These are phyloP conservation scores for Perca fluviatilis DNA, from an alignment of 2,113 vertebrate genomes.

Conservation along the genomic window DNA sequence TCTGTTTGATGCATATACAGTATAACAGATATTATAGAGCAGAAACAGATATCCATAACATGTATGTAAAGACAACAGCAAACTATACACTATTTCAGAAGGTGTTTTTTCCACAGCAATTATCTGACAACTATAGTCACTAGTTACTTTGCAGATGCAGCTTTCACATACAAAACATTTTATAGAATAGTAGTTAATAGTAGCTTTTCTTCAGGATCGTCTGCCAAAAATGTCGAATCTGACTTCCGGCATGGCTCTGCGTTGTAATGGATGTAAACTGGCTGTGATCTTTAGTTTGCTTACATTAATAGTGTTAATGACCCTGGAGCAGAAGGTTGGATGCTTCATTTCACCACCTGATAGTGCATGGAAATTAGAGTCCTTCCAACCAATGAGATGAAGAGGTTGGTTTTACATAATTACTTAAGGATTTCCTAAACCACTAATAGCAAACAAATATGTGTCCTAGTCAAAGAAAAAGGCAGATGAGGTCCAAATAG, in stretches of 20 bases:
- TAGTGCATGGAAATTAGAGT: constrained; percentile 39
- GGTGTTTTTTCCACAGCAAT: no score
- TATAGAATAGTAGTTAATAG: no score
- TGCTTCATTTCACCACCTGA: constrained; percentile 46
- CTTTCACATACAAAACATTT: no score
- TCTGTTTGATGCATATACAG: background rate
- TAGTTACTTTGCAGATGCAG: no score
- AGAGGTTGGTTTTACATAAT: constrained; percentile 36
- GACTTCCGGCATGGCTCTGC: no score
- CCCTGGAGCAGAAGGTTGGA: constrained; percentile 25
- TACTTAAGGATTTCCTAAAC: constrained; percentile 12
- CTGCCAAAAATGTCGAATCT: no score
- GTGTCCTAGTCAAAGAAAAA: background rate
- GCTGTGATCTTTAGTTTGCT: constrained; percentile 27
- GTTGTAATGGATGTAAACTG: background rate
- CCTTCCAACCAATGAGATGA: background rate
- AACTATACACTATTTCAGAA: no score
- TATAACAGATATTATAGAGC: background rate
- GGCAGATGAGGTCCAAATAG: background rate
- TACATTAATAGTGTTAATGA: constrained; percentile 31
- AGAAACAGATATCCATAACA: no score
- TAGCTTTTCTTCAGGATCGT: no score
- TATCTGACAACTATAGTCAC: no score
- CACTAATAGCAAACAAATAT: constrained; percentile 2
- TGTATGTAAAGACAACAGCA: no score